A percentile compares a stretch with the other conserved stretches of the same genome.
Evolutionary conservation across 2,113 vertebrate genomes (phyloP).

Genomic region (Otocyon megalotis): DNA sequence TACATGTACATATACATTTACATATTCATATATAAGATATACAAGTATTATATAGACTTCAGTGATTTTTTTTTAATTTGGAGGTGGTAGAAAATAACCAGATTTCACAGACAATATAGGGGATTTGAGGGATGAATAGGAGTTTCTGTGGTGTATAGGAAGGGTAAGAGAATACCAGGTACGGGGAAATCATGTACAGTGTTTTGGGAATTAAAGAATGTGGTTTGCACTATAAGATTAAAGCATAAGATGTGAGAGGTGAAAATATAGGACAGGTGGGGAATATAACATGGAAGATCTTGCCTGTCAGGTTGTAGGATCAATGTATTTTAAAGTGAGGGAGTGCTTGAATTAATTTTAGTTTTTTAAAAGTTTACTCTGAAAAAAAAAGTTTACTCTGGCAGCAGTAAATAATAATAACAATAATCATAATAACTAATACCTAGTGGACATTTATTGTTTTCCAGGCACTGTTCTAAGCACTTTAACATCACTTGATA

Average conservation of each 20-base stretch:
- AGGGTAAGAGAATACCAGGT: not conserved
- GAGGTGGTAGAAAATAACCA: not conserved
- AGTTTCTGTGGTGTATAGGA: not conserved
- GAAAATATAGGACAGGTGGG: not conserved
- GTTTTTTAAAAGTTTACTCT: not conserved
- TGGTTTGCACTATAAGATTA: not conserved
- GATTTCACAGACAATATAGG: not conserved
- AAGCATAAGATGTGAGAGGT: not conserved
- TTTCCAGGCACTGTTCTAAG: not conserved
- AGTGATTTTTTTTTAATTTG: not conserved
- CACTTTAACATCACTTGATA: not conserved
- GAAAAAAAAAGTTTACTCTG: not conserved
- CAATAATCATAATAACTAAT: not conserved
- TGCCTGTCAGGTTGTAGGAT: not conserved
- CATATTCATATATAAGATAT: not conserved
- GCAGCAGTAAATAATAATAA: not conserved
- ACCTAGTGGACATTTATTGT: not conserved
- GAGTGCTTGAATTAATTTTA: not conserved
- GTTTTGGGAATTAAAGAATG: not conserved
- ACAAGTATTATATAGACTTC: not conserved
- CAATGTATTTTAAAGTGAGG: not conserved
- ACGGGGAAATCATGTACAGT: not conserved
- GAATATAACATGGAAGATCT: not conserved
- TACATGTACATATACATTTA: not conserved
- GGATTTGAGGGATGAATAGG: not conserved